Percentiles rank a stretch among this genome's conserved stretches.
Conservation (phyloP, 2,113 vertebrate genomes). For the Phyllostomus hastatus region DNA sequence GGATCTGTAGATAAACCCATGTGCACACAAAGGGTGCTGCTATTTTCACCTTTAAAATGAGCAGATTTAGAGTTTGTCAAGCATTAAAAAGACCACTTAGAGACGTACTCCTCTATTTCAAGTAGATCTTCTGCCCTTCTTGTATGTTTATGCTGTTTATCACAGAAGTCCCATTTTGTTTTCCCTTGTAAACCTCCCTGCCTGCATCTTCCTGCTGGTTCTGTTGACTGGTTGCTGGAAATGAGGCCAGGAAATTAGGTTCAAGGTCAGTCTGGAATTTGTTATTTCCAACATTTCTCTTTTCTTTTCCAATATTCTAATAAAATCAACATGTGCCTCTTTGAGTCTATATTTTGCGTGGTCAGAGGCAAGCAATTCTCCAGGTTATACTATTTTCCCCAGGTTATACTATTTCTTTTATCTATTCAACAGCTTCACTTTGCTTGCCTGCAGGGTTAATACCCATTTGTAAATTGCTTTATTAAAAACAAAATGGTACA, state of each 20-base stretch:
- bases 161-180: not conserved
- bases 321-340: not conserved
- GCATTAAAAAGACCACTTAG: not conserved
- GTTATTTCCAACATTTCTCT: not conserved
- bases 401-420: not conserved
- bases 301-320: not conserved
- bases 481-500: not conserved
- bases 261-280: fast-evolving
- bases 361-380: not conserved
- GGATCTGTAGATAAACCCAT: not conserved
- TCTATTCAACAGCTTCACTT: not conserved
- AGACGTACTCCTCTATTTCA: not conserved
- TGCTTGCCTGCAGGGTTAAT: not conserved
- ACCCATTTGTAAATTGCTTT: not conserved
- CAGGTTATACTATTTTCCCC: not conserved
- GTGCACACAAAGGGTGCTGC: not conserved
- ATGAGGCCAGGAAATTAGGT: not conserved
- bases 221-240: not conserved
- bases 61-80: not conserved
- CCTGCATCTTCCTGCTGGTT: fast-evolving
- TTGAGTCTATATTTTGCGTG: not conserved
- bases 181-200: fast-evolving
- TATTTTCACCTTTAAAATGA: not conserved
- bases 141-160: not conserved
- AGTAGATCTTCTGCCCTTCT: not conserved